Evolutionary conservation across 2,113 vertebrate species (phyloP).

Genomic region (Heterotilapia buettikoferi): DNA sequence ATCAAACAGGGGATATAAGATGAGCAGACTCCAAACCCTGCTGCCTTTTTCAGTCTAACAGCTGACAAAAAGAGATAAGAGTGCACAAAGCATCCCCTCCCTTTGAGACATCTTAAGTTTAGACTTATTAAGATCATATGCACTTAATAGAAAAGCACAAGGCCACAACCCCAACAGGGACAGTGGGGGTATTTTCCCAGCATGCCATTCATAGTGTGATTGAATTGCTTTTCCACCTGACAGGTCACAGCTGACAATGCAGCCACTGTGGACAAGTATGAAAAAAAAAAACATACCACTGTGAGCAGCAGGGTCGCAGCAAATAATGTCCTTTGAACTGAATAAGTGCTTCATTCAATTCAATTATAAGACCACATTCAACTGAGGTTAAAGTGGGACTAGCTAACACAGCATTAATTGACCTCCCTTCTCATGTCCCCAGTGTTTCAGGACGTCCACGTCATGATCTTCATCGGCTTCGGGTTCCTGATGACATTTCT

Average conservation of each 20-base stretch:
- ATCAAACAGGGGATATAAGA: background rate
- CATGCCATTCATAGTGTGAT: constrained; percentile 13
- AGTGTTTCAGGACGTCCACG: constrained; percentile 96
- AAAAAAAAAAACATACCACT: background rate
- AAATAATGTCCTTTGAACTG: background rate
- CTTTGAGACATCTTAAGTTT: background rate
- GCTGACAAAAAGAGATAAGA: background rate
- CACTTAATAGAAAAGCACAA: background rate
- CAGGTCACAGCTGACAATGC: constrained; percentile 4
- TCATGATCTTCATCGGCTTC: constrained; percentile 97
- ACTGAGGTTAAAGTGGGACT: background rate
- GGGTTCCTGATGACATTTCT: constrained; percentile 98
- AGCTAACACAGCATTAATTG: background rate
- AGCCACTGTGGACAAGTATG: background rate
- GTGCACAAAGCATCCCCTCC: background rate
- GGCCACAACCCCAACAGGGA: background rate
- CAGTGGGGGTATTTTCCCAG: background rate
- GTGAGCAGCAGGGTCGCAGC: background rate
- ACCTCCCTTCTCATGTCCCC: background rate
- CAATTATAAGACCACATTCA: background rate
- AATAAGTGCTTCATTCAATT: background rate
- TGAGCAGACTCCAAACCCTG: background rate
- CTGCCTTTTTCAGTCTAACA: background rate
- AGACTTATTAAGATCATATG: constrained; percentile 29
- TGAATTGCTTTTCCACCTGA: constrained; percentile 22